Evolutionary conservation across 2,888 invertebrate species (phyloP).

Genomic region (Criorhina ranunculi): DNA sequence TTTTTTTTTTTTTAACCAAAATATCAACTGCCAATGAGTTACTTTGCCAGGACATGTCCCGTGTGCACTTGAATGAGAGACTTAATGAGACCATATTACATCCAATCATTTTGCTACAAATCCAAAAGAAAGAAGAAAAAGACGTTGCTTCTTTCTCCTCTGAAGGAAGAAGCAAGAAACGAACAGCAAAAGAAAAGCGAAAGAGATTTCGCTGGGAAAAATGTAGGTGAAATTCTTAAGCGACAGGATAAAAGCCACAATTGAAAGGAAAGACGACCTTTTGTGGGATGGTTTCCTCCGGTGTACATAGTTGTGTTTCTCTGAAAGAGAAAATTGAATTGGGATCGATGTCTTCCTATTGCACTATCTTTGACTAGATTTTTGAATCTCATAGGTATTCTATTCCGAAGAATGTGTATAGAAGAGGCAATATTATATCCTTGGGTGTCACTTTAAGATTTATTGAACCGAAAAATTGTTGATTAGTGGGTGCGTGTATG

Average conservation of each 20-base stretch:
- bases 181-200: neutral
- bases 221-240: neutral
- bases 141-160: neutral
- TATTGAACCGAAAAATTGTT: slow-evolving; percentile 28
- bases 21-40: slow-evolving; percentile 25
- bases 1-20: slow-evolving; percentile 3
- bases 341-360: slow-evolving; percentile 39
- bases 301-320: slow-evolving; percentile 8
- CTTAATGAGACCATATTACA: slow-evolving; percentile 58
- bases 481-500: slow-evolving; percentile 20
- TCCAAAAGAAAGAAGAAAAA: neutral
- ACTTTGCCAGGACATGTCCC: slow-evolving; percentile 25
- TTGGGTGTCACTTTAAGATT: slow-evolving; percentile 4
- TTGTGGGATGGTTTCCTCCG: neutral
- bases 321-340: slow-evolving; percentile 46
- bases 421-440: neutral
- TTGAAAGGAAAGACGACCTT: slow-evolving; percentile 18
- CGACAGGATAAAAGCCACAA: slow-evolving; percentile 1
- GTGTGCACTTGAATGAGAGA: slow-evolving; percentile 34
- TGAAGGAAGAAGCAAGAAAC: slow-evolving; percentile 3
- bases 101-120: slow-evolving; percentile 27
- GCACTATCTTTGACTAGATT: slow-evolving; percentile 30
- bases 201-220: neutral
- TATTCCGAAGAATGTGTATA: neutral
- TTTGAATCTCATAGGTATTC: slow-evolving; percentile 3